These are phyloP conservation scores for Montipora cactus DNA, from an alignment of 64 coral and sea anemone genomes.

Conservation along the genomic window DNA sequence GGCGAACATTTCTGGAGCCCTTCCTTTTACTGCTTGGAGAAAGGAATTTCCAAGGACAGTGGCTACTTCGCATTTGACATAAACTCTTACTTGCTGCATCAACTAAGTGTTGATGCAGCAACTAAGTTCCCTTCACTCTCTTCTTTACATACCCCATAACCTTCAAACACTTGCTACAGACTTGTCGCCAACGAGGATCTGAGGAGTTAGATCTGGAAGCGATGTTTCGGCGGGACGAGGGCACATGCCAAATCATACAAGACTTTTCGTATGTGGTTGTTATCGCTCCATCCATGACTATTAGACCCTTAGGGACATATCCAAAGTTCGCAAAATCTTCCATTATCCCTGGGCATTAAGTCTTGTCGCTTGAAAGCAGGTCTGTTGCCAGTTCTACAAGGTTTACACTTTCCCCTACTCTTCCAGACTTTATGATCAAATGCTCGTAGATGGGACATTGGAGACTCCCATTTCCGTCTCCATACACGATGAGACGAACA, in stretches of 20 bases:
- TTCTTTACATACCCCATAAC: slow-evolving; percentile 1
- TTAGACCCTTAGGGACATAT: slow-evolving; percentile 4
- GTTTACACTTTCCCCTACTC: neutral
- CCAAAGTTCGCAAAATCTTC: neutral
- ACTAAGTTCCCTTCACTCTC: neutral
- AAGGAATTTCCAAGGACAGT: slow-evolving; percentile 43
- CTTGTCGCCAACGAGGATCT: neutral
- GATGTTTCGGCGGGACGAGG: neutral
- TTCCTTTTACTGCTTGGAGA: slow-evolving; percentile 40
- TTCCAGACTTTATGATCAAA: neutral
- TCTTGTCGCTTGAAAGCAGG: too few species aligned
- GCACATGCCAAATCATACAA: slow-evolving; percentile 12
- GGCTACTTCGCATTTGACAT: slow-evolving; percentile 12
- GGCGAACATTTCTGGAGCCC: neutral
- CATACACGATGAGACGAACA: slow-evolving; percentile 4
- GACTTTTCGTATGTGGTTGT: slow-evolving; percentile 1
- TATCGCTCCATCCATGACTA: slow-evolving; percentile 16
- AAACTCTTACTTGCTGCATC: slow-evolving; percentile 15
- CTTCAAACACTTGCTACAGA: slow-evolving; percentile 9
- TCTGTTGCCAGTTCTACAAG: too few species aligned
- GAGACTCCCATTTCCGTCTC: neutral
- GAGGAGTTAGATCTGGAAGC: neutral
- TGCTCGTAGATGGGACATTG: slow-evolving; percentile 1
- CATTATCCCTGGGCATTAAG: neutral
- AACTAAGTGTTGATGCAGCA: neutral